Percentiles rank a stretch among this genome's conserved stretches.
These are phyloP conservation scores for Carassius gibelio DNA, from an alignment of 2,113 vertebrate species.

Conservation along the genomic window DNA sequence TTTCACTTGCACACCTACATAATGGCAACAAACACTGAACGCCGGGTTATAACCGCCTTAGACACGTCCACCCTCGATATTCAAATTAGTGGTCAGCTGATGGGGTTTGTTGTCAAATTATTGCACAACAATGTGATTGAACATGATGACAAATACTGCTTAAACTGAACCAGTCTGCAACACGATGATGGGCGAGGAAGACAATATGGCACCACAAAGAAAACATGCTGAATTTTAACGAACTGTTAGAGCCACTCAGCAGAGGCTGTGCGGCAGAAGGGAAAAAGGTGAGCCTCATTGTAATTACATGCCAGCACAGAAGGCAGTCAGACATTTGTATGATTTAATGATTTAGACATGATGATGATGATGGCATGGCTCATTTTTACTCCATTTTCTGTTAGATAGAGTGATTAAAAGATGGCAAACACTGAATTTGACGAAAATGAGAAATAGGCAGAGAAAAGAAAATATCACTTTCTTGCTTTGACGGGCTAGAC, in stretches of 20 bases:
- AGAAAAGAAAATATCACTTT: not conserved
- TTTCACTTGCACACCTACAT: not conserved
- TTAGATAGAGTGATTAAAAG: constrained; percentile 5
- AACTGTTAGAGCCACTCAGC: constrained; percentile 12
- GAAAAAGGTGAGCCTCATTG: constrained; percentile 11
- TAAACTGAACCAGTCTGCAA: constrained; percentile 11
- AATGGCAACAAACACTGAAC: constrained; percentile 1
- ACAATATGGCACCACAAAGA: constrained; percentile 29
- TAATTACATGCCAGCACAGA: constrained; percentile 48
- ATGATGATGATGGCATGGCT: constrained; percentile 5
- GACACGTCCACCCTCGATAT: not conserved
- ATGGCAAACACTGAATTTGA: constrained; percentile 9
- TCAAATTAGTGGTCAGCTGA: constrained; percentile 12
- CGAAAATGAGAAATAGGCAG: not conserved
- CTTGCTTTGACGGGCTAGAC: constrained; percentile 14
- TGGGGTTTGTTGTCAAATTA: not conserved
- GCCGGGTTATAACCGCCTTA: not conserved
- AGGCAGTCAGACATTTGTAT: constrained; percentile 34
- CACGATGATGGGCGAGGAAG: not conserved
- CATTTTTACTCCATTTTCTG: constrained; percentile 34
- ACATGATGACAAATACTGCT: not conserved
- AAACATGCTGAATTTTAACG: constrained; percentile 19
- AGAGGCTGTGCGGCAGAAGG: constrained; percentile 19
- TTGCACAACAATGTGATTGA: not conserved
- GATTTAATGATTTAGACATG: constrained; percentile 18